These are phyloP conservation scores for Cetonia aurata DNA, from an alignment of 2,888 invertebrate species.

Conservation along the genomic window DNA sequence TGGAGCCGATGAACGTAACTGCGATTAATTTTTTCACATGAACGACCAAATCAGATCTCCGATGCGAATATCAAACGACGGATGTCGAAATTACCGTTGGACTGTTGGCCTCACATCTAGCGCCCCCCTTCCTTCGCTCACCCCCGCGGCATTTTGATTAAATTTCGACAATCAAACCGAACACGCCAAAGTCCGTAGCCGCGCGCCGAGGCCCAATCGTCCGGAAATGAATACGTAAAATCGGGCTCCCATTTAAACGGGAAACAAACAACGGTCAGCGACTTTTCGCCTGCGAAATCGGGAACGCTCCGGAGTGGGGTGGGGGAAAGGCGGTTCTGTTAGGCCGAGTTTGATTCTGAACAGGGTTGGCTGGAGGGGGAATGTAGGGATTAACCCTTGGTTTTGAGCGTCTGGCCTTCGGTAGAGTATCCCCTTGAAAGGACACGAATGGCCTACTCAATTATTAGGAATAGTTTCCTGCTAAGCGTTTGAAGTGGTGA, in stretches of 20 bases:
- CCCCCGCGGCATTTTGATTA: slow-evolving; percentile 20
- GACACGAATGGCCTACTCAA: too few relatives aligned
- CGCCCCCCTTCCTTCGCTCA: neutral
- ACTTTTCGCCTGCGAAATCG: slow-evolving; percentile 5
- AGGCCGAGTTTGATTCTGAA: too few relatives aligned
- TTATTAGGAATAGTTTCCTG: too few relatives aligned
- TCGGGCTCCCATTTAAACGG: slow-evolving; percentile 11
- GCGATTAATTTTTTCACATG: slow-evolving; percentile 29
- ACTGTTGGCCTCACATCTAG: too few relatives aligned
- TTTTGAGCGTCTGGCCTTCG: too few relatives aligned
- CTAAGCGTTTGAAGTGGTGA: too few relatives aligned
- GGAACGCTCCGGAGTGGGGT: neutral
- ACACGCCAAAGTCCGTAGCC: slow-evolving; percentile 9
- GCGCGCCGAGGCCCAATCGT: slow-evolving; percentile 13
- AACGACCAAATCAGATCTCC: slow-evolving; percentile 15
- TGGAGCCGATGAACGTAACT: neutral
- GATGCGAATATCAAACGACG: slow-evolving; percentile 23
- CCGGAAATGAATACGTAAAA: slow-evolving; percentile 39
- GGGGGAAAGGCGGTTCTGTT: neutral
- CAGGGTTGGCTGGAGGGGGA: too few relatives aligned
- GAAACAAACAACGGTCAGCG: slow-evolving; percentile 17
- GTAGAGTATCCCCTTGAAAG: too few relatives aligned
- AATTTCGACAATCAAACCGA: slow-evolving; percentile 39
- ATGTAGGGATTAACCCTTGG: too few relatives aligned
- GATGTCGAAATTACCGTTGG: neutral